Percentiles rank a stretch among this genome's conserved stretches.
Evolutionary conservation across 2,113 vertebrate genomes (phyloP).

Genomic region (Calonectris borealis): DNA sequence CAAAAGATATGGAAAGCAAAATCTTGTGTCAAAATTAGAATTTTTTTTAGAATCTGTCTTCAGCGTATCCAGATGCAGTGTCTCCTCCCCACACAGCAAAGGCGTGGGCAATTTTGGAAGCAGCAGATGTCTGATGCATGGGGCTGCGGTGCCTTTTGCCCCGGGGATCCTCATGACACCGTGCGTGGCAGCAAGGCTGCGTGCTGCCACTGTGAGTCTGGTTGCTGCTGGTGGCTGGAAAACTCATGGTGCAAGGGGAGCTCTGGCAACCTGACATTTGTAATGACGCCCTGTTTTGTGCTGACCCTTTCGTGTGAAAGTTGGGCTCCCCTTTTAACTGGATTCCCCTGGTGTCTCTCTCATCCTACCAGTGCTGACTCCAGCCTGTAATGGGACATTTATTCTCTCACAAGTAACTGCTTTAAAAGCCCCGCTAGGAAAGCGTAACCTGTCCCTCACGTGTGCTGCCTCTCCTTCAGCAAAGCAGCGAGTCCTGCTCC

Average conservation of each 20-base stretch:
- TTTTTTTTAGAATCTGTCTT: background rate
- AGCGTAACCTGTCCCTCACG: background rate
- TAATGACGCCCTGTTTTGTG: background rate
- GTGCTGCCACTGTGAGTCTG: accelerated
- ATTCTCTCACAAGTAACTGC: background rate
- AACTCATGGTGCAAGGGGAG: background rate
- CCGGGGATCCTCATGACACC: background rate
- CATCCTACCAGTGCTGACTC: background rate
- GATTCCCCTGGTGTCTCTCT: background rate
- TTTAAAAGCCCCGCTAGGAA: background rate
- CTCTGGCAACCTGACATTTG: background rate
- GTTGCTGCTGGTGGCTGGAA: background rate
- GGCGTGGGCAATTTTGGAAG: background rate
- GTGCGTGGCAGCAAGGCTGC: background rate
- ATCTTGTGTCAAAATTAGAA: background rate
- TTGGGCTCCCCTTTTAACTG: background rate
- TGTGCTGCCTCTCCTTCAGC: background rate
- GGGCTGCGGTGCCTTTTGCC: background rate
- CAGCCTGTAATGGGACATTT: background rate
- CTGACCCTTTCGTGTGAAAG: background rate
- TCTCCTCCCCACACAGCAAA: background rate
- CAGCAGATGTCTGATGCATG: background rate
- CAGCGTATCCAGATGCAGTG: background rate
- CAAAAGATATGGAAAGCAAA: background rate
- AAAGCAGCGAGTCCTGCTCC: background rate